phyloP scores from a whole-genome alignment of 2,888 invertebrate species.

The Caenorhabditis macrosperma region DNA sequence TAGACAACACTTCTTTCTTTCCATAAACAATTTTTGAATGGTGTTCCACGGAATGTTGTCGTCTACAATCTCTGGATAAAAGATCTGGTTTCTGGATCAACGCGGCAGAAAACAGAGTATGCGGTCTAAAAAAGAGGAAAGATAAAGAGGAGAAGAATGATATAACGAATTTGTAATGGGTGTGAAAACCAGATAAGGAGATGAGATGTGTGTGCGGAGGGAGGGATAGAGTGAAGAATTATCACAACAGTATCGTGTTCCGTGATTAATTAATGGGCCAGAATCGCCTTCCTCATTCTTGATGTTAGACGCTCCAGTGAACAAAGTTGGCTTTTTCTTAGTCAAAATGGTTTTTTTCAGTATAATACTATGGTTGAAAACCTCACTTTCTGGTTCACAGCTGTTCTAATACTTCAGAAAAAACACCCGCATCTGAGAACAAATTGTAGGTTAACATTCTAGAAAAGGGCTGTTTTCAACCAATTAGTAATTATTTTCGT shows the following conservation, averaged over 20 bases:
- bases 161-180: conserved; percentile 50
- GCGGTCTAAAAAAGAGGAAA: conserved; percentile 16
- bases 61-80: not conserved
- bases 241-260: conserved; percentile 35
- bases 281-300: not conserved
- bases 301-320: too few species aligned
- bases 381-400: too few species aligned
- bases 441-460: too few species aligned
- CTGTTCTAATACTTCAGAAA: too few species aligned
- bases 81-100: not conserved
- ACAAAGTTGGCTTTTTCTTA: too few species aligned
- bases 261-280: conserved; percentile 11
- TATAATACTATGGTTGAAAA: too few species aligned
- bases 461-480: too few species aligned
- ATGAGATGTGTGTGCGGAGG: not conserved
- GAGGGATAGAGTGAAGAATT: conserved; percentile 24
- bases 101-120: not conserved
- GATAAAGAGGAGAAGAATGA: conserved; percentile 42
- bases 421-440: too few species aligned
- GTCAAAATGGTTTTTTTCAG: too few species aligned
- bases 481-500: too few species aligned
- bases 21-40: not conserved
- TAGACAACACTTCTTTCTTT: conserved; percentile 13
- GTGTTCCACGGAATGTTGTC: not conserved
- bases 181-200: conserved; percentile 45